phyloP scores from a whole-genome alignment of 1,140 invertebrate genomes.

The Brachionus manjavacas region DNA sequence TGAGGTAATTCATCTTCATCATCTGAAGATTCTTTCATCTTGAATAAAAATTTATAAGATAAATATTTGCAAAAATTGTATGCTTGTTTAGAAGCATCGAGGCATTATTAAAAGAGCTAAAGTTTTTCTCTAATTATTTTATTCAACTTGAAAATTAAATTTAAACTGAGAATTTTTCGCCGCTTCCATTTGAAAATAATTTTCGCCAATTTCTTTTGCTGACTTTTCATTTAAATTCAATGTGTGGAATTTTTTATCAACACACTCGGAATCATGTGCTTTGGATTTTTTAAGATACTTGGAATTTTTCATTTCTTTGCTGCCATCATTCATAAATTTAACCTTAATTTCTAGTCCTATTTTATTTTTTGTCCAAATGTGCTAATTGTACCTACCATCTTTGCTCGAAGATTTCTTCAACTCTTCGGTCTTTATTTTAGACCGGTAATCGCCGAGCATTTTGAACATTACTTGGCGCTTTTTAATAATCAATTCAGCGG shows the following conservation, averaged over 20 bases:
- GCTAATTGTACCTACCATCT: not conserved
- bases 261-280: not conserved
- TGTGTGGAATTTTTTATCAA: not conserved
- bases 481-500: not conserved
- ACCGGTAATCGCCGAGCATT: not conserved
- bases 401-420: not conserved
- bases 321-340: not conserved
- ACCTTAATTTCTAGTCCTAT: not conserved
- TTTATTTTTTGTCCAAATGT: not conserved
- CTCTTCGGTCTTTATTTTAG: slow-evolving; percentile 25
- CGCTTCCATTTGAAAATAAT: not conserved
- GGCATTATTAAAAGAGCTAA: not conserved
- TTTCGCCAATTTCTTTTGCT: not conserved
- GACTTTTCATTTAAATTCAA: slow-evolving; percentile 21
- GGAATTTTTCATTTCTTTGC: not conserved
- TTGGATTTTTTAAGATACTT: not conserved
- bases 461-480: slow-evolving; percentile 24
- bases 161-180: not conserved
- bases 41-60: not conserved
- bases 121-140: not conserved
- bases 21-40: slow-evolving; percentile 1
- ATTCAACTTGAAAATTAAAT: slow-evolving; percentile 36
- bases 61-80: not conserved
- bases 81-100: slow-evolving; percentile 32
- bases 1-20: not conserved